A percentile compares a stretch with the other conserved stretches of the same genome.
These are phyloP conservation scores for Okamejei kenojei DNA, from an alignment of 2,797 vertebrate species.

Conservation along the genomic window DNA sequence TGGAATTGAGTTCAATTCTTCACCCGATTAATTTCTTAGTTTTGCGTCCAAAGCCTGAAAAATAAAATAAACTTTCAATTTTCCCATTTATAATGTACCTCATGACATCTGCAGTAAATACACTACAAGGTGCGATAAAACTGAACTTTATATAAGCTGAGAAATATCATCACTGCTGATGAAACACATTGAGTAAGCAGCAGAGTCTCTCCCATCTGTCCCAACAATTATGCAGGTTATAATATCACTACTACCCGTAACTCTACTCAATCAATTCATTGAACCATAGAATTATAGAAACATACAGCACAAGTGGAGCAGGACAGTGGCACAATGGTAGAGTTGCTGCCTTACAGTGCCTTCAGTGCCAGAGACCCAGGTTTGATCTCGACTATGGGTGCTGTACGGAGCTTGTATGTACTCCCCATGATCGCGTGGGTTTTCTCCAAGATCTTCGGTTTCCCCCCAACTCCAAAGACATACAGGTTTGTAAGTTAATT, in stretches of 20 bases:
- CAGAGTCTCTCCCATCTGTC: neutral
- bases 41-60: neutral
- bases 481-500: too few relatives aligned
- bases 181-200: neutral
- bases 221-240: neutral
- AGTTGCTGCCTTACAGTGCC: too few relatives aligned
- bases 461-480: too few relatives aligned
- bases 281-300: too few relatives aligned
- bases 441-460: too few relatives aligned
- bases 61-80: neutral
- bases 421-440: too few relatives aligned
- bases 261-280: neutral
- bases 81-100: neutral
- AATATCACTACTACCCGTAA: neutral
- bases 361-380: too few relatives aligned
- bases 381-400: too few relatives aligned
- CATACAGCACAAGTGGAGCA: too few relatives aligned
- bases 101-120: neutral
- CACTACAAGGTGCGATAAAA: neutral
- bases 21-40: neutral
- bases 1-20: neutral
- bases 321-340: too few relatives aligned
- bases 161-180: neutral
- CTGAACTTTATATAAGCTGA: neutral
- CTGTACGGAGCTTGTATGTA: too few relatives aligned